Evolutionary conservation across 2,797 vertebrate species (phyloP), one percentile per base, ranked within the genome.

Genomic region (Macropus fuliginosus): DNA sequence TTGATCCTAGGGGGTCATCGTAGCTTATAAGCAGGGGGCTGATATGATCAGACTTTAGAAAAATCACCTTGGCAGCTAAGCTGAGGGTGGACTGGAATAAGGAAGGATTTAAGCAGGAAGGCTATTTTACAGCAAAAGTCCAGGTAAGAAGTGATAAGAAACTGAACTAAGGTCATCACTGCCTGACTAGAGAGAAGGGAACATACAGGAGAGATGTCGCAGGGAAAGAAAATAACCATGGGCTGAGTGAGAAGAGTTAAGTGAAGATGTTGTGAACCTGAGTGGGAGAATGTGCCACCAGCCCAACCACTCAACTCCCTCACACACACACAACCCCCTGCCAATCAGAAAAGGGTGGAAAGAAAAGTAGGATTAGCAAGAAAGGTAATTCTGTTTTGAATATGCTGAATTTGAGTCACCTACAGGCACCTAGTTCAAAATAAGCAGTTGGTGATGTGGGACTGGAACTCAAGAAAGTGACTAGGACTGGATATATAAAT

Each of bases 251-350:
- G 11, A 74, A 40, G 14, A 66, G 34, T n/a, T 12, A 66, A 66
- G 34, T 40, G 66, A 74, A 40, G 5, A 40, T 74, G n/a, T 0
- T 40, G n/a, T 66, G 34, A n/a, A 66, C 34, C 13, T 34, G 5
- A 34, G 57, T 31, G 28, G 28, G 27, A 59, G 57, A 21, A 59
- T 12, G 28, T 1, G 12, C 18, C 18, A 21, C 18, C 18, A 55
- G 11, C 57, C 0, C 29, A 52, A 52, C 52, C 52, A 52, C 52
- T 52, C 52, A 29, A 3, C 10, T 3, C 29, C 28, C 29, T 21
- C 55, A 29, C 3, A 12, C 56, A 6, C 1, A 3, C 55, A 3
- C 18, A 0, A 2, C 4, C 21, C 56, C 56, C 24, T 6, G 3
- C 2, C 29, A 59, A 59, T 59, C 9, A 31, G 29, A 62, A 62